A percentile compares a stretch with the other conserved stretches of the same genome.
Conservation (phyloP, 2,113 vertebrate species). For the Peucedramus taeniatus region DNA sequence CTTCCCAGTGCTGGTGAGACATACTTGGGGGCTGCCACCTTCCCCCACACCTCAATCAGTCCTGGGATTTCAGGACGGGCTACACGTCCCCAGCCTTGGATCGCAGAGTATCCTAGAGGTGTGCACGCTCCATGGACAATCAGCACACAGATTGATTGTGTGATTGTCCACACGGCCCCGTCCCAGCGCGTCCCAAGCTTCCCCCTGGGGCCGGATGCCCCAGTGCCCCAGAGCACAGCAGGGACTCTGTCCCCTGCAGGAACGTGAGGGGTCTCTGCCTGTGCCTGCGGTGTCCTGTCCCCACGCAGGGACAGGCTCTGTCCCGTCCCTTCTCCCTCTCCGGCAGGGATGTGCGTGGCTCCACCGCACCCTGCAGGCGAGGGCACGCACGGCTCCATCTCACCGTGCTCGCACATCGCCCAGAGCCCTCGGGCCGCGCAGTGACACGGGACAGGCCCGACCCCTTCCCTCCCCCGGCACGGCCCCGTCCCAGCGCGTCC, state of each 20-base stretch:
- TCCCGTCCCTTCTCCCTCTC: rapidly evolving
- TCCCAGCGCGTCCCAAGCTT: no score
- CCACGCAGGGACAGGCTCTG: background rate
- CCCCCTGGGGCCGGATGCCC: background rate
- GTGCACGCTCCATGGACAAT: rapidly evolving
- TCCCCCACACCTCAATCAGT: background rate
- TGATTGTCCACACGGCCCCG: no score
- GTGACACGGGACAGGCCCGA: background rate
- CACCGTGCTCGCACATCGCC: background rate
- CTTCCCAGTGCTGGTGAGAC: background rate
- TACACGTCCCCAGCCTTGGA: background rate
- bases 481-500: rapidly evolving
- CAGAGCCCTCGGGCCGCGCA: no score
- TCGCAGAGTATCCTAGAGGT: background rate
- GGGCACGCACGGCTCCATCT: background rate
- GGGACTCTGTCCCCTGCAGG: background rate
- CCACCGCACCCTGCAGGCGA: background rate
- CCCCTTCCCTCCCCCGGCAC: background rate
- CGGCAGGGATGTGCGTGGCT: background rate
- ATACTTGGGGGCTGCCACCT: background rate
- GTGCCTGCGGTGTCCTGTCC: background rate
- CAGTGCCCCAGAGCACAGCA: background rate
- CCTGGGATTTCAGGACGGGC: background rate
- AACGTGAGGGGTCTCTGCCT: no score
- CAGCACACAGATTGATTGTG: no score